Percentiles rank a stretch among this genome's conserved stretches.
These are phyloP conservation scores for Taeniopygia guttata DNA, from an alignment of 2,797 vertebrate genomes.

Conservation along the genomic window DNA sequence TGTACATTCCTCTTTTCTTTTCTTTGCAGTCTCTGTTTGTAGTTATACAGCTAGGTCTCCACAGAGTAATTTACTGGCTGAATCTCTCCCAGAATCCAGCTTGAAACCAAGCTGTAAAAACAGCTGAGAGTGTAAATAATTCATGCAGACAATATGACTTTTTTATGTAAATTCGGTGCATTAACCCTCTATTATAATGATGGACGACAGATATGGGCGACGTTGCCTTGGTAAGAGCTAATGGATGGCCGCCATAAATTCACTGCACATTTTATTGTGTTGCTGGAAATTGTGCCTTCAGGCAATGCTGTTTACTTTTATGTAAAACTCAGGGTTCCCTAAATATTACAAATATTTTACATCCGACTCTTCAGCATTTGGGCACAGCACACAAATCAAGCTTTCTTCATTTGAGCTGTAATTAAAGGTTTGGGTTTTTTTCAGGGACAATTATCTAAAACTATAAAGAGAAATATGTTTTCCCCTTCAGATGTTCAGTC, in stretches of 20 bases:
- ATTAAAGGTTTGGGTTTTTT: constrained; percentile 82
- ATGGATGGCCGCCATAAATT: constrained; percentile 99
- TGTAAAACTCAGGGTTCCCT: constrained; percentile 97
- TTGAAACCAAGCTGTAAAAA: constrained; percentile 94
- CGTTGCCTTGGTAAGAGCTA: constrained; percentile 99
- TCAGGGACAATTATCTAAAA: constrained; percentile 82
- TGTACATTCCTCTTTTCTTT: constrained; percentile 68
- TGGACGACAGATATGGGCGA: constrained; percentile 99
- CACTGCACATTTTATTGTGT: constrained; percentile 99
- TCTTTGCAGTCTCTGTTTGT: constrained; percentile 65
- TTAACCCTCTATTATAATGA: constrained; percentile 99
- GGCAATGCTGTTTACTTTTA: constrained; percentile 99
- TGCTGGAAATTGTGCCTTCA: constrained; percentile 99
- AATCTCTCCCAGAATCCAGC: constrained; percentile 92
- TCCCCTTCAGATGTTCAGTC: constrained; percentile 73
- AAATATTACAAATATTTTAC: constrained; percentile 93
- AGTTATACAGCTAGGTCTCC: constrained; percentile 82
- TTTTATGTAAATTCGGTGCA: constrained; percentile 99
- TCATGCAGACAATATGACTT: constrained; percentile 99
- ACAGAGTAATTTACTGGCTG: constrained; percentile 93
- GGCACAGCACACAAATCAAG: constrained; percentile 79
- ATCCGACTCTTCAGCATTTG: constrained; percentile 82
- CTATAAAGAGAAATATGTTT: constrained; percentile 80
- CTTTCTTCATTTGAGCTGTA: constrained; percentile 80
- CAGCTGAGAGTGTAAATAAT: constrained; percentile 99